These are phyloP conservation scores for Allygus modestus DNA, from an alignment of 2,888 invertebrate species.

Conservation along the genomic window DNA sequence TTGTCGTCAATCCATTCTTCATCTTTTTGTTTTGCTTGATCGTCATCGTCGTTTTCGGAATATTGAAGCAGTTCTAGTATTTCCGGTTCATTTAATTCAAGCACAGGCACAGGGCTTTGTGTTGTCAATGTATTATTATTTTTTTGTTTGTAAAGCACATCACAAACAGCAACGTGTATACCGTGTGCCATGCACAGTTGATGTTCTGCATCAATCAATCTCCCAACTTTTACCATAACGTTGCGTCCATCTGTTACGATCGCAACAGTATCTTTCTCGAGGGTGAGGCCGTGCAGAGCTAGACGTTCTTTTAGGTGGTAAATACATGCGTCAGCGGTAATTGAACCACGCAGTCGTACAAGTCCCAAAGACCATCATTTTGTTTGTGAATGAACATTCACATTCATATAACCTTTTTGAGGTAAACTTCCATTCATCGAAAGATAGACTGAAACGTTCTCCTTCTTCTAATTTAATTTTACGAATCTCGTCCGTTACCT, in stretches of 20 bases:
- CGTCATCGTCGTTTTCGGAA: too few relatives aligned
- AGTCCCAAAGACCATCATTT: conserved; percentile 65
- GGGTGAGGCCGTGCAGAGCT: conserved; percentile 67
- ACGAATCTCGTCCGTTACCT: background rate
- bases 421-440: background rate
- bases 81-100: background rate
- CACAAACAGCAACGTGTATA: conserved; percentile 67
- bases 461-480: background rate
- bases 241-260: conserved; percentile 71
- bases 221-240: conserved; percentile 71
- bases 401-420: conserved; percentile 36
- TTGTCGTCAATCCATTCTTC: conserved; percentile 50
- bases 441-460: conserved; percentile 23
- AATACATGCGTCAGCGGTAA: conserved; percentile 68
- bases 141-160: conserved; percentile 65
- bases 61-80: background rate
- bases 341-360: conserved; percentile 68
- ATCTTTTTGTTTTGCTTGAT: background rate
- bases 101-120: background rate
- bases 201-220: conserved; percentile 68
- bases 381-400: conserved; percentile 13
- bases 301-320: conserved; percentile 67
- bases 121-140: background rate
- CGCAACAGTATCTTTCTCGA: conserved; percentile 70
- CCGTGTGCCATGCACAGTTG: conserved; percentile 65